Base-by-base conservation (phyloP, 2,797 vertebrate genomes). In the Urocyon cinereoargenteus region DNA sequence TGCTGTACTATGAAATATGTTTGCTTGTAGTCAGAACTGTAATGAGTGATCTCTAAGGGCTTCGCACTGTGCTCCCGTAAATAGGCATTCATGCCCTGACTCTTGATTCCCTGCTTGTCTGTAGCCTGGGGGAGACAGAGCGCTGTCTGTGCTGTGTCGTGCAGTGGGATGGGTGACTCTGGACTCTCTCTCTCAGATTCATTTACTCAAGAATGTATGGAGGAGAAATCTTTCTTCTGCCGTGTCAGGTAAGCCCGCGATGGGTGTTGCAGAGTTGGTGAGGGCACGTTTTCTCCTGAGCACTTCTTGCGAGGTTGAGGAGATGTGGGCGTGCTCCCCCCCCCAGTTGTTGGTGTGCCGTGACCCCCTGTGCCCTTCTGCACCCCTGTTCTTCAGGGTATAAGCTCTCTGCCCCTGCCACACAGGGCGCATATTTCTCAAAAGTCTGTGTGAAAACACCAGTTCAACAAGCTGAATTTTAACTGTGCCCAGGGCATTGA, bases 201-300 rank as follows among this genome's bases (percentile, higher is more conserved):
- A 75, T 98, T 98, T 49, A 93, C 98, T n/a, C 98, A 98, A 24
- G 99, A 99, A 78, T 99, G 99, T 98, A 98, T 99, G 98, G 99
- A 99, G 98, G 99, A 99, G 98, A 99, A 99, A 92, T 99, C 99
- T 40, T 99, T 99, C 98, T 99, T 99, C 98, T 99, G 99, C 97
- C 99, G 99, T 12, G 99, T 99, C 98, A 99, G 99, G 99, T 99
- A 98, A 98, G 99, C 59, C 24, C 21, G 10, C 10, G 22, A 2
- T 40, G 11, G 36, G 19, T 16, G 34, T 24, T 82, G 68, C 62
- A 45, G 10, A 12, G 5, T 28, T 31, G n/a, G 26, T 6, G 18
- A 5, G 0, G 26, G 49, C 28, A 0, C 59, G 0, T 9, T 28
- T 22, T 19, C 4, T 9, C 36, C 18, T 5, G 0, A 12, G 70